Conservation (phyloP, 2,797 vertebrate genomes). For the Onychomys arenicola region DNA sequence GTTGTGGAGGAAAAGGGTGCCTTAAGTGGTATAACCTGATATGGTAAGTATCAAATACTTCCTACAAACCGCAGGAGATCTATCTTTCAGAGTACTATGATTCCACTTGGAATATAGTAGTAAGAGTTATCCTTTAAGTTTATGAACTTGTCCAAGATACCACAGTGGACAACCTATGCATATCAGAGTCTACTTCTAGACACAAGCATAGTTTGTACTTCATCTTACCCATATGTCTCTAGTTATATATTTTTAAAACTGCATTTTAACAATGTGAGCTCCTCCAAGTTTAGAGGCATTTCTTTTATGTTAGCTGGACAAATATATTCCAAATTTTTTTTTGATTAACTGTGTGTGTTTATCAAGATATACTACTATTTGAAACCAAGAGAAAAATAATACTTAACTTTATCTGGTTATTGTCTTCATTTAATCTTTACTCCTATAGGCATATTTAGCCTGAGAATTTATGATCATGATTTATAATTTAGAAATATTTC, state of each 20-base stretch:
- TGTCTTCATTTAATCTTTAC: background rate
- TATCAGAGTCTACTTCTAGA: no score
- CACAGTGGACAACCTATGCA: background rate
- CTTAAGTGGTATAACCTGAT: background rate
- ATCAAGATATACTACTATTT: background rate
- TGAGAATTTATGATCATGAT: background rate
- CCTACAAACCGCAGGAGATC: background rate
- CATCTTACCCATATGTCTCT: background rate
- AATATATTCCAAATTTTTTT: background rate
- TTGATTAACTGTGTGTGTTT: rapidly evolving
- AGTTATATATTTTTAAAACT: background rate
- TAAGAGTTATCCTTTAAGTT: background rate
- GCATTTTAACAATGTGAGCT: background rate
- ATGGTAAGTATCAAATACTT: background rate
- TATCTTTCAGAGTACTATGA: background rate
- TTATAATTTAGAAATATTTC: background rate
- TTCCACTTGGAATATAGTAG: background rate
- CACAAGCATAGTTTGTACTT: background rate
- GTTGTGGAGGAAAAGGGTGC: background rate
- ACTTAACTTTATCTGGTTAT: background rate
- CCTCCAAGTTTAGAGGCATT: background rate
- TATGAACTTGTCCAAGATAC: background rate
- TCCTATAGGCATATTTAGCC: rapidly evolving
- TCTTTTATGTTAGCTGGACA: background rate
- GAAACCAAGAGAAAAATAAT: background rate